Percentiles rank a stretch among this genome's conserved stretches.
These are phyloP conservation scores for Papilio polyxenes DNA, from an alignment of 1,140 invertebrate genomes.

Conservation along the genomic window DNA sequence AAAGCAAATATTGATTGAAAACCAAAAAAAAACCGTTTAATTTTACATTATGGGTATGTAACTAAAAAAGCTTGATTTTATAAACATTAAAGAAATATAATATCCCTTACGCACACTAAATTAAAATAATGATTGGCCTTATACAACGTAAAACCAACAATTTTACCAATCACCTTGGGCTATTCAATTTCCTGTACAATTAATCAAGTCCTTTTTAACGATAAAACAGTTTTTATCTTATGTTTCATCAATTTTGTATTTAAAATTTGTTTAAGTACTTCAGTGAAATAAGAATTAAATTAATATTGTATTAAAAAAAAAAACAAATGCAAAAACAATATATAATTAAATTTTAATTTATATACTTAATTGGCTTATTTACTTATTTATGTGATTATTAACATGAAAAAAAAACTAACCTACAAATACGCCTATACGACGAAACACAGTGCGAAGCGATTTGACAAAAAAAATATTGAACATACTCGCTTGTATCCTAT, in stretches of 20 bases:
- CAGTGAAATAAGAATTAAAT: not conserved
- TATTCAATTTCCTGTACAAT: constrained; percentile 18
- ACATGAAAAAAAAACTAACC: too few species aligned
- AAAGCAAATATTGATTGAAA: not conserved
- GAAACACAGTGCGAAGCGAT: too few species aligned
- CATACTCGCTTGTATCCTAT: too few species aligned
- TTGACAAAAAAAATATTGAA: too few species aligned
- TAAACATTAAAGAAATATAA: not conserved
- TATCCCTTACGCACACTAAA: not conserved
- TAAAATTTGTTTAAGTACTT: too few species aligned
- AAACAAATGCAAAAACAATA: too few species aligned
- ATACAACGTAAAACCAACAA: constrained; percentile 14
- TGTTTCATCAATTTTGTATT: not conserved
- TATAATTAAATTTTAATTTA: too few species aligned
- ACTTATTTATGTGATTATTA: too few species aligned
- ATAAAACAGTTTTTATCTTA: constrained; percentile 1
- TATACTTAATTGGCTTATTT: too few species aligned
- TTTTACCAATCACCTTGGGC: constrained; percentile 18
- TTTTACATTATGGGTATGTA: not conserved
- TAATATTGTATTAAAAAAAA: too few species aligned
- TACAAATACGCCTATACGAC: too few species aligned
- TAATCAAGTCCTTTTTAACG: constrained; percentile 10
- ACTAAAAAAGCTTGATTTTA: not conserved
- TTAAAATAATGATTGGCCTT: constrained; percentile 1
- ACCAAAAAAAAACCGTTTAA: not conserved